phyloP scores from a whole-genome alignment of 37 sponge, comb jelly and placozoan genomes.

The Diacarnus erythraeanus region DNA sequence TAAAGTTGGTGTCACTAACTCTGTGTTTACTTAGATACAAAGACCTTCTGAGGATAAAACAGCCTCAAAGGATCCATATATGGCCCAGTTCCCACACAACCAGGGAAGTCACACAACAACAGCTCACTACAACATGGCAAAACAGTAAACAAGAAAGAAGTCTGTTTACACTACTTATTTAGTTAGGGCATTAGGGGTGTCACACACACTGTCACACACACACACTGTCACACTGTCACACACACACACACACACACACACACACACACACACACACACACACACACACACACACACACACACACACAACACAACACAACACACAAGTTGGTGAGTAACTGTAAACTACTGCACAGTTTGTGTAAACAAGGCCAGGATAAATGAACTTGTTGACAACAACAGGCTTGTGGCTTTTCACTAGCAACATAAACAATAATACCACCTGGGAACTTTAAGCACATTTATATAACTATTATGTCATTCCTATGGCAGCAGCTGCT shows the following conservation, averaged over 20 bases:
- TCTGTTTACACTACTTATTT: background rate
- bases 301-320: too few species aligned
- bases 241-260: background rate
- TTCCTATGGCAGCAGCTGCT: too few species aligned
- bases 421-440: background rate
- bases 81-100: background rate
- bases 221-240: background rate
- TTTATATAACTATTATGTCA: too few species aligned
- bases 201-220: background rate
- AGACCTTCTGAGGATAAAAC: background rate
- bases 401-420: slow-evolving; percentile 5
- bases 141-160: background rate
- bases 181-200: too few species aligned
- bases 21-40: background rate
- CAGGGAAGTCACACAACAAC: slow-evolving; percentile 30
- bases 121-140: background rate
- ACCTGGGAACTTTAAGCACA: slow-evolving; percentile 1
- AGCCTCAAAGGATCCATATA: background rate
- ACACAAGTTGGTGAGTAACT: background rate
- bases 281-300: background rate
- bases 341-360: background rate
- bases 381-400: slow-evolving; percentile 1
- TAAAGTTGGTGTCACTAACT: background rate
- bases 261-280: background rate
- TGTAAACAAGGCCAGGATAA: background rate